Evolutionary conservation across 2,797 vertebrate species (phyloP), one percentile per base, ranked within the genome.

Genomic region (Acanthiza pusilla): DNA sequence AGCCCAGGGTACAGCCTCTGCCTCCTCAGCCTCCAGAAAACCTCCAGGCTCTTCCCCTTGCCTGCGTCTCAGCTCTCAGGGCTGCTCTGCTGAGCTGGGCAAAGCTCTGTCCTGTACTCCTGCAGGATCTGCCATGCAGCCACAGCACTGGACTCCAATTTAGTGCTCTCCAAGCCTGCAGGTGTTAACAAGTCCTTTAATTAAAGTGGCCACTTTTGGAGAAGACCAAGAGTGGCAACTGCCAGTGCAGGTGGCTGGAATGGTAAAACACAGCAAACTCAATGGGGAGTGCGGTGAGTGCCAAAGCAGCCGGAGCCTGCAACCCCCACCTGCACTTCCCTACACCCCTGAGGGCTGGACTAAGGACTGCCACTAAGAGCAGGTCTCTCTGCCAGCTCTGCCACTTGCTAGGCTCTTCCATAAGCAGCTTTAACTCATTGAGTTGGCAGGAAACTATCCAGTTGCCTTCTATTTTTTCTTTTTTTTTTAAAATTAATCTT

Each of bases 261-360:
- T 1, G 1, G 74, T 1, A 0, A 66, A 45, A 60, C 2, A 2
- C 54, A 78, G 66, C 0, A 0, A 82, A 43, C 36, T n/a, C 78
- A 26, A 16, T 0, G 26, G 50, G 70, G 25, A 55, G 34, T 1
- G 2, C 58, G 48, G 53, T 1, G 0, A 66, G 30, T 4, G 40
- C 29, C 80, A 32, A 54, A 50, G 65, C 40, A 53, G 11, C 25
- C 0, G 0, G 54, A 85, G 53, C 47, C 27, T 32, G 20, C 16
- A 23, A n/a, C 3, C 22, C n/a, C 25, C 1, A 2, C 13, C 45
- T 55, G 36, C 17, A 5, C 15, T 13, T 14, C 30, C 48, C 65
- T 7, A 1, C 0, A 0, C 16, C 23, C 12, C n/a, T 7, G 34
- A 84, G 42, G 3, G 17, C 57, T 38, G 30, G 10, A 16, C 27